Evolutionary conservation across 2,113 vertebrate genomes (phyloP), one percentile per base, ranked within the genome.

Genomic region (Rana temporaria): DNA sequence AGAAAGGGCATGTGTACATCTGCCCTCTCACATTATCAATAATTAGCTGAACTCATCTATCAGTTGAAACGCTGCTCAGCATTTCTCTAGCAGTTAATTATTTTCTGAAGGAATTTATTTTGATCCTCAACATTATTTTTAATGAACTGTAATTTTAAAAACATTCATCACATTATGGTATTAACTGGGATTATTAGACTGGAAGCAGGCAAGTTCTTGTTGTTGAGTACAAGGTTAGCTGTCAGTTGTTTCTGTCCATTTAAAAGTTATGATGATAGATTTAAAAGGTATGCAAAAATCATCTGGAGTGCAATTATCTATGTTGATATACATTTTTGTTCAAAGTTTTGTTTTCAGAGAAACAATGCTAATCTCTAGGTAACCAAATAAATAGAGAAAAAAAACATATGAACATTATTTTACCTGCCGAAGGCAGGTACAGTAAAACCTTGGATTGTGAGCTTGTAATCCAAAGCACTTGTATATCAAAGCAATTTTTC

Each of bases 81-180:
- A 80, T 80, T 80, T 68, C 20, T 57, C 20, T 18, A 62, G 59
- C 55, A 70, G 66, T 53, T 80, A 80, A 80, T 80, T 80, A 80
- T 80, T 80, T 60, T 55, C 38, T 70, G 56, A 70, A 70, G 66
- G 56, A 67, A 62, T 60, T 80, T 70, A 60, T 79, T 68, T 67
- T 67, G 53, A 66, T 80, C 53, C 11, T 18, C 24, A 80, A 0
- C 78, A 60, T 80, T 59, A 59, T 70, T 57, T 48, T 80, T 71
- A 70, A 59, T 80, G 34, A 80, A 68, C 78, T 75, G 20, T 80
- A 80, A 80, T 80, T 68, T 59, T 32, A 52, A 56, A 80, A 69
- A 62, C 78, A 70, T 80, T 80, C 32, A 70, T 68, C 56, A 60
- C 55, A 56, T 24, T 26, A 57, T 69, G 67, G 18, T 26, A 38